phyloP scores from a whole-genome alignment of 2,888 invertebrate species.

The Synergus japonicus region DNA sequence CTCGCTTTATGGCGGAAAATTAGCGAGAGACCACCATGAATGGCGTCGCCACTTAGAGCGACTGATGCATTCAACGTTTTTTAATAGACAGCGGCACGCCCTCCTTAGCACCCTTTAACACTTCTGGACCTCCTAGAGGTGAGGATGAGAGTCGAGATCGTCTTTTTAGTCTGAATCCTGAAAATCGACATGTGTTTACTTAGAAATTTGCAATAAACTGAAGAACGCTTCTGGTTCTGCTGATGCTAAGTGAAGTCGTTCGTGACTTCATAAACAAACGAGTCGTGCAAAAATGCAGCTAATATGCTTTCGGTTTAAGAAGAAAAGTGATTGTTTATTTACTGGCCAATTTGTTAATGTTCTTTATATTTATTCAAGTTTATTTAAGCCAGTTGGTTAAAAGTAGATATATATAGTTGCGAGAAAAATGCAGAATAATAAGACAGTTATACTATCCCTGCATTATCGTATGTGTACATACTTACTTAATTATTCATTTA shows the following conservation, averaged over 20 bases:
- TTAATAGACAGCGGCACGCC: conserved; percentile 69
- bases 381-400: not conserved
- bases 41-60: conserved; percentile 72
- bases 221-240: conserved; percentile 49
- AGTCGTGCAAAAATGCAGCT: conserved; percentile 2
- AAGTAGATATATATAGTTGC: not conserved
- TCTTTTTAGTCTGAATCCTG: conserved; percentile 51
- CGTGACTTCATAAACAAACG: conserved; percentile 11
- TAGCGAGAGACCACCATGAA: conserved; percentile 69
- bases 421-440: not conserved
- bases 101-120: conserved; percentile 75
- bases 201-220: conserved; percentile 50
- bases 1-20: conserved; percentile 73
- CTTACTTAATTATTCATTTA: not conserved
- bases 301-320: conserved; percentile 2
- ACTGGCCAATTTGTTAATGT: too few species aligned
- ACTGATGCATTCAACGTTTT: conserved; percentile 65
- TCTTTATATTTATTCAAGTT: not conserved
- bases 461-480: not conserved
- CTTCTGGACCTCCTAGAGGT: conserved; percentile 60
- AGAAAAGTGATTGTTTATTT: too few species aligned
- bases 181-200: conserved; percentile 53
- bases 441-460: not conserved
- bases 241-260: conserved; percentile 9
- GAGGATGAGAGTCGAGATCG: conserved; percentile 42